Base-by-base conservation (phyloP, 2,797 vertebrate species). In the Crossoptilon crossoptilon region DNA sequence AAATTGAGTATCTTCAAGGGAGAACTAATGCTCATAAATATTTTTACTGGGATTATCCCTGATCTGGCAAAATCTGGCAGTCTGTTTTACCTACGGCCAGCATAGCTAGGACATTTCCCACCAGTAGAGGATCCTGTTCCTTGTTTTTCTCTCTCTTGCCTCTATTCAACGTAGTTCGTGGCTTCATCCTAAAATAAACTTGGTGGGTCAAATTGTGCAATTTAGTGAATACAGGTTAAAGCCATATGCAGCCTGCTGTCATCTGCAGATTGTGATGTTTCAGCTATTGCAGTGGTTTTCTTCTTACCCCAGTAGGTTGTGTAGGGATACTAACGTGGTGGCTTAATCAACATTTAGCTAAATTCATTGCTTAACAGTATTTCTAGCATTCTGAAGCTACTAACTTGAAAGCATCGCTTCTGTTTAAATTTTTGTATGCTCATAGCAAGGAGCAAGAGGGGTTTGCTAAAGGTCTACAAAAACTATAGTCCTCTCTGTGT, bases 301-400 rank as follows among this genome's bases (percentile, higher is more conserved):
- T 88, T 80, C 88, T 74, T 88, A 49, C 0, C 76, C 31, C 48
- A 37, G 1, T 43, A 68, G 43, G 17, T 64, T 68, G 58, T 70
- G 5, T 59, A 74, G 85, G 46, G 58, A 41, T 87, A 33, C 46
- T 91, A 66, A 82, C 29, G 23, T 88, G 56, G 51, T 88, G 56
- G 51, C 83, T 92, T 94, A 71, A 78, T 92, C 87, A 78, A 72
- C 60, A 48, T 51, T 43, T 62, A 67, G 41, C 69, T 90, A 62
- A 91, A 94, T 63, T 88, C 53, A 74, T 86, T 39, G 64, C 66
- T 88, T 94, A 88, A 86, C 69, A 12, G 58, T 92, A 37, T 81
- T 95, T 92, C 88, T 95, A 55, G 51, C 58, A 59, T 92, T 93
- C 62, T 87, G 81, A 93, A 91, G 70, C 88, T 90, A 91, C 91